Evolutionary conservation across 2,113 vertebrate genomes (phyloP).

Genomic region (Chlorocebus sabaeus): DNA sequence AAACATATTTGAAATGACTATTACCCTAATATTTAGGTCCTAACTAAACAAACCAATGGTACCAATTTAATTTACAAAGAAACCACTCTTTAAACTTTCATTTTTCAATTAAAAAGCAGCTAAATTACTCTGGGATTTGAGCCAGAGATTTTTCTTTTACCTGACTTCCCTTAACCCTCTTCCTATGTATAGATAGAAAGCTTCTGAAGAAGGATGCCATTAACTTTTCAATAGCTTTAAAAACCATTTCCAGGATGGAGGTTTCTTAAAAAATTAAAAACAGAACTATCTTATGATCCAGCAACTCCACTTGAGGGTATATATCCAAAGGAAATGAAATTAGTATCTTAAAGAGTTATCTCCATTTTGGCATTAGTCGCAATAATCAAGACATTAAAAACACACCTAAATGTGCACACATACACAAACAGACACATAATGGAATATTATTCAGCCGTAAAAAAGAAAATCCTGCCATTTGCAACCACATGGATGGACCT

Average conservation of each 20-base stretch:
- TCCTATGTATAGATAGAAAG: not conserved
- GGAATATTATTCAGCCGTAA: not conserved
- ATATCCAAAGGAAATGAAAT: not conserved
- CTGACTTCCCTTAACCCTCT: not conserved
- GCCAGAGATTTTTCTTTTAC: not conserved
- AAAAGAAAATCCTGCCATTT: not conserved
- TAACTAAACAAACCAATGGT: not conserved
- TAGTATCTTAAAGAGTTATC: not conserved
- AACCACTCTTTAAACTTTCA: not conserved
- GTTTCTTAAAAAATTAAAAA: not conserved
- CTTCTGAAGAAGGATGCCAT: not conserved
- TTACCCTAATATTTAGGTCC: not conserved
- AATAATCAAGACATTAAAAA: not conserved
- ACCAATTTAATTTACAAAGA: not conserved
- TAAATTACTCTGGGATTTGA: not conserved
- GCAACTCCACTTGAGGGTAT: not conserved
- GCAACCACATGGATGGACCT: not conserved
- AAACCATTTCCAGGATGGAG: not conserved
- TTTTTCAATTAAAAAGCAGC: not conserved
- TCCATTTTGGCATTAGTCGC: not conserved
- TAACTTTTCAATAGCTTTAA: not conserved
- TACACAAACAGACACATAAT: too few species aligned
- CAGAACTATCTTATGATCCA: not conserved
- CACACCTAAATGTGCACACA: not conserved
- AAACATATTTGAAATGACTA: not conserved